phyloP scores from a whole-genome alignment of 2,113 vertebrate species.

The western clawed frog (Xenopus tropicalis) region UCB_Xtro_10.0 CM004444.2:117881501-117882000 shows the following conservation, averaged over 20 bases:
- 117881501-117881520: too few relatives aligned
- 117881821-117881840: too few relatives aligned
- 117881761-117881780: neutral
- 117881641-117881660: neutral
- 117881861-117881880: neutral
- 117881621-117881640: neutral
- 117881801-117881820: too few relatives aligned
- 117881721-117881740: constrained; percentile 21
- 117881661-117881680: neutral
- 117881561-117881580: too few relatives aligned
- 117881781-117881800: neutral
- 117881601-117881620: neutral
- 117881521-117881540: too few relatives aligned
- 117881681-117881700: neutral
- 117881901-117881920: neutral
- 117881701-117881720: constrained; percentile 25
- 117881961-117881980: neutral
- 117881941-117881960: constrained; percentile 11
- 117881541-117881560: too few relatives aligned
- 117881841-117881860: too few relatives aligned
- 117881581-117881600: too few relatives aligned
- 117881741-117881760: neutral
- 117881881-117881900: constrained; percentile 28
- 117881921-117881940: constrained; percentile 10
- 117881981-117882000: neutral